These are phyloP conservation scores for Hippoglossus hippoglossus DNA, from an alignment of 2,797 vertebrate species.

Conservation along the genomic window DNA sequence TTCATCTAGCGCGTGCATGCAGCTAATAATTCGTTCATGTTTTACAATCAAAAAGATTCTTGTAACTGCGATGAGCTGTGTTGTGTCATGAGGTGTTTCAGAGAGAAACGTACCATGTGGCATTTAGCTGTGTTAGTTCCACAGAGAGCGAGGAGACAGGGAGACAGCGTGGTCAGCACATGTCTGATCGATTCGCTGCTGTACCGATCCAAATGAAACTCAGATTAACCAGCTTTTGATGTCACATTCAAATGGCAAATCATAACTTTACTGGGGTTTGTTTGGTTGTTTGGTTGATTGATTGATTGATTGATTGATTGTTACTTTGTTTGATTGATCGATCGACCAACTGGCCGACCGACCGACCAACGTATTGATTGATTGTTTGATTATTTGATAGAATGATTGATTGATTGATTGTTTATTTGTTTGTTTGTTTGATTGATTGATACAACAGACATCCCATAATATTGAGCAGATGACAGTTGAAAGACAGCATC, in stretches of 20 bases:
- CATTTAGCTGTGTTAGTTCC: conserved; percentile 52
- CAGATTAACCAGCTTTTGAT: background rate
- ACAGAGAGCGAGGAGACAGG: conserved; percentile 12
- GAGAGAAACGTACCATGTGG: conserved; percentile 23
- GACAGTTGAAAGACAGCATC: no score
- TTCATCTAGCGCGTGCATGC: background rate
- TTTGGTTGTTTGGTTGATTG: no score
- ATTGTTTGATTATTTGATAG: no score
- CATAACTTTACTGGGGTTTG: no score
- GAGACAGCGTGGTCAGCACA: conserved; percentile 34
- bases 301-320: no score
- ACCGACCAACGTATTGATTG: no score
- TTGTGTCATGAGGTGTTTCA: conserved; percentile 53
- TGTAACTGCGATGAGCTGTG: background rate
- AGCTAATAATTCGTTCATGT: background rate
- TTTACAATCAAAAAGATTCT: background rate
- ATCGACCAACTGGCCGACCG: no score
- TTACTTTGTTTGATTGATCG: no score
- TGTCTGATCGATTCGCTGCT: conserved; percentile 49
- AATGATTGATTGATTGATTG: no score
- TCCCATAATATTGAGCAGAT: no score
- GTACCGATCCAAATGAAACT: conserved; percentile 6
- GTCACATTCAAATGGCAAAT: background rate
- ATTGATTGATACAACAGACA: background rate
- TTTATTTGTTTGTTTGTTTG: no score